phyloP scores from a whole-genome alignment of 2,888 invertebrate species.

The Dascillus cervinus region DNA sequence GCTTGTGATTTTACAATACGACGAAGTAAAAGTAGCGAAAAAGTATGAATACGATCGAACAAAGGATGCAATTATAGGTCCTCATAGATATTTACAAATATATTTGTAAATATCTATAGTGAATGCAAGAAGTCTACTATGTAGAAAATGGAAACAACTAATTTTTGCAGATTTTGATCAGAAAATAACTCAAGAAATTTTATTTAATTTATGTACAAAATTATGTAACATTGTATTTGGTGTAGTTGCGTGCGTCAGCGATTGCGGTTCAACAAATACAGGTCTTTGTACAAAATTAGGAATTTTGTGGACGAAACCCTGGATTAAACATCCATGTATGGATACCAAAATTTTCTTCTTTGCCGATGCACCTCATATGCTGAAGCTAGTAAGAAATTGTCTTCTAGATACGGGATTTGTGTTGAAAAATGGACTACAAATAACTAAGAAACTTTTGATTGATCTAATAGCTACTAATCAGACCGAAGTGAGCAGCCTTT shows the following conservation, averaged over 20 bases:
- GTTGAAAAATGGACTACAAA: no score
- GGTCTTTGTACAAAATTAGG: no score
- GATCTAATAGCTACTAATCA: no score
- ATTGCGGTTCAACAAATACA: slow-evolving; percentile 19
- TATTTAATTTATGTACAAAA: slow-evolving; percentile 11
- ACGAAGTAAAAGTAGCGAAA: slow-evolving; percentile 5
- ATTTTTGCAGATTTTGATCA: no score
- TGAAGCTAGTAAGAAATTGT: no score
- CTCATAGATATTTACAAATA: slow-evolving; percentile 11
- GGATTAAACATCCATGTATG: slow-evolving; percentile 12
- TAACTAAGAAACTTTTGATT: no score
- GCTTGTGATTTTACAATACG: no score
- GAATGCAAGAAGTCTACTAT: slow-evolving; percentile 23
- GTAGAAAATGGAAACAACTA: slow-evolving; percentile 15
- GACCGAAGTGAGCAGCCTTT: slow-evolving; percentile 1
- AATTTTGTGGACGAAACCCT: slow-evolving; percentile 8
- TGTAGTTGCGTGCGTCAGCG: slow-evolving; percentile 20
- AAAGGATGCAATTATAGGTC: slow-evolving; percentile 7
- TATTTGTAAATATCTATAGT: slow-evolving; percentile 16
- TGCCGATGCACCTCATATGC: no score
- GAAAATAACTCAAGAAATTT: no score
- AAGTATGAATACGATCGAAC: slow-evolving; percentile 8
- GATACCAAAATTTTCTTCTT: slow-evolving; percentile 15
- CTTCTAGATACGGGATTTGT: no score
- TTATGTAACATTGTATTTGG: slow-evolving; percentile 13